These are phyloP conservation scores for Drosophila mayaguana DNA, from an alignment of 2,888 invertebrate genomes.

Conservation along the genomic window DNA sequence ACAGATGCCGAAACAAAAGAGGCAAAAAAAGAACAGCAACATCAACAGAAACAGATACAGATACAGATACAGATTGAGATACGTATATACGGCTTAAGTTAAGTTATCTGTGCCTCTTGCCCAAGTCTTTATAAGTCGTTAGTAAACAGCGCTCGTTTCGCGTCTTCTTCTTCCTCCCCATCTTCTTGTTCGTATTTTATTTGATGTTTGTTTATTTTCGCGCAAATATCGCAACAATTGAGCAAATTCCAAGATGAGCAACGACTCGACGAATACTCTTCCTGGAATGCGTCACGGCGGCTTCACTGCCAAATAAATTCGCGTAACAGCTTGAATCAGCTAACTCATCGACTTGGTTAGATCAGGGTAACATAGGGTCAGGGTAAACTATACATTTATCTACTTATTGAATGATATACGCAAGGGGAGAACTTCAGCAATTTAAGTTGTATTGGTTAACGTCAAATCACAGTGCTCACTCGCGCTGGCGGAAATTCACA, in stretches of 20 bases:
- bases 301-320: background rate
- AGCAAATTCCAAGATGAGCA: conserved; percentile 9
- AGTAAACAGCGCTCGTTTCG: conserved; percentile 36
- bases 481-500: too few species aligned
- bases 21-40: conserved; percentile 1
- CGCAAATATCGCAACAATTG: conserved; percentile 42
- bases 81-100: conserved; percentile 7
- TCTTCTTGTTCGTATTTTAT: conserved; percentile 1
- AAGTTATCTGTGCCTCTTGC: conserved; percentile 8
- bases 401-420: too few species aligned
- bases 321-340: background rate
- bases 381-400: too few species aligned
- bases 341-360: too few species aligned
- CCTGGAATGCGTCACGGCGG: background rate
- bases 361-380: background rate
- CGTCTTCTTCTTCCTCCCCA: background rate
- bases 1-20: conserved; percentile 31
- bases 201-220: conserved; percentile 33
- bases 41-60: conserved; percentile 26
- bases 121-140: conserved; percentile 17
- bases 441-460: too few species aligned
- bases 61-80: conserved; percentile 22
- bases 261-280: conserved; percentile 11
- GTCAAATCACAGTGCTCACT: too few species aligned
- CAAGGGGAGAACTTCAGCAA: too few species aligned